These are phyloP conservation scores for Lipophrys pholis DNA, from an alignment of 2,113 vertebrate species.

Conservation along the genomic window DNA sequence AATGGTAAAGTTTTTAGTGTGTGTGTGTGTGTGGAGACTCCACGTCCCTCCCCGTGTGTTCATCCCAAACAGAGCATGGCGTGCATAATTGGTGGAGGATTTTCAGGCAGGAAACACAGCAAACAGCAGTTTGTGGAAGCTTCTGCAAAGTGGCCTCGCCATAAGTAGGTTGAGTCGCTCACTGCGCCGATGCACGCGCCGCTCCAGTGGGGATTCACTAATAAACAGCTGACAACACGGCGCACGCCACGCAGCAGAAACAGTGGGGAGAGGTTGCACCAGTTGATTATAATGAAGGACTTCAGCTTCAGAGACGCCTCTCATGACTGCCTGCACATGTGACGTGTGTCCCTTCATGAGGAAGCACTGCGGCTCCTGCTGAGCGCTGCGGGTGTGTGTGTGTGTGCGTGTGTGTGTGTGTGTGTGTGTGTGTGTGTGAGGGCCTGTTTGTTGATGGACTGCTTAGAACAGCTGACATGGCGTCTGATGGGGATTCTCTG, in stretches of 20 bases:
- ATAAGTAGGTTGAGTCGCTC: conserved; percentile 55
- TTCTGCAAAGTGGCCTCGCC: conserved; percentile 17
- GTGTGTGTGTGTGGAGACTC: too few species aligned
- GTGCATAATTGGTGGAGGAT: not conserved
- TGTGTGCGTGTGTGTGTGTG: conserved; percentile 12
- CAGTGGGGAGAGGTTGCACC: conserved; percentile 8
- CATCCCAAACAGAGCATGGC: conserved; percentile 2
- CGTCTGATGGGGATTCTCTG: conserved; percentile 45
- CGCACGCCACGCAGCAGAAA: conserved; percentile 28
- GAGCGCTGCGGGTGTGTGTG: not conserved
- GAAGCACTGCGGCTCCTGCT: not conserved
- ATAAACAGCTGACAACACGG: conserved; percentile 59
- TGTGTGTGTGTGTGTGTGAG: conserved; percentile 4
- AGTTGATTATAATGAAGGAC: conserved; percentile 43
- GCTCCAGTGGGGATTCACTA: conserved; percentile 61
- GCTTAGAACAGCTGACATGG: conserved; percentile 28
- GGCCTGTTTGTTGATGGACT: conserved; percentile 16
- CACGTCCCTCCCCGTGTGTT: not conserved
- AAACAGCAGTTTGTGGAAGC: not conserved
- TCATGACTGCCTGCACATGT: not conserved
- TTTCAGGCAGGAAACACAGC: not conserved
- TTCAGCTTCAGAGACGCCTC: conserved; percentile 20
- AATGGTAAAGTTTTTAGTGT: not conserved
- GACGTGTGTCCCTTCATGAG: not conserved
- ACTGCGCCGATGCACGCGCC: conserved; percentile 26